These are phyloP conservation scores for Rhea pennata DNA, from an alignment of 2,113 vertebrate species.

Conservation along the genomic window DNA sequence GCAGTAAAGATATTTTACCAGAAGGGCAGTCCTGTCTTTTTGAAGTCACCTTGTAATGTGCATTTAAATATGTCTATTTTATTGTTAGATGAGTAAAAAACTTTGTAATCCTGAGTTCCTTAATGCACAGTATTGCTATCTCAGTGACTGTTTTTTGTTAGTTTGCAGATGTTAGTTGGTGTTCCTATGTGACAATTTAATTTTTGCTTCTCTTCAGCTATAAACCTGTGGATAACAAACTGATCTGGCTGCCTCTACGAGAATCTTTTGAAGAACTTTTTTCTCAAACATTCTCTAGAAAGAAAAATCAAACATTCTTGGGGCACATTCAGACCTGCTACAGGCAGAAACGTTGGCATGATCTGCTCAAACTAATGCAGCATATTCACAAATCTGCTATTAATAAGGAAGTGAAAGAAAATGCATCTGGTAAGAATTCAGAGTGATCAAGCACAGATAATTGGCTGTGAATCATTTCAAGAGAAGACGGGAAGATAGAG, in stretches of 20 bases:
- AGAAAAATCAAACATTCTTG: conserved; percentile 94
- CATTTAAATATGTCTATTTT: background rate
- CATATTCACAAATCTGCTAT: conserved; percentile 92
- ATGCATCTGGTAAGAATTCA: conserved; percentile 80
- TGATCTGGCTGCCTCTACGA: conserved; percentile 91
- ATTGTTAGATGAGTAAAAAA: background rate
- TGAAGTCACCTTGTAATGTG: fast-evolving
- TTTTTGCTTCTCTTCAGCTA: conserved; percentile 79
- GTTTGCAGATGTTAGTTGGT: background rate
- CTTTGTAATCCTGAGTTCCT: background rate
- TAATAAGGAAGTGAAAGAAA: conserved; percentile 83
- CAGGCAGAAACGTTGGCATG: conserved; percentile 92
- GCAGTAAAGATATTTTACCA: background rate
- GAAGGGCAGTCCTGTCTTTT: background rate
- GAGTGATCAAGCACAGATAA: background rate
- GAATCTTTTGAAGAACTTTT: conserved; percentile 97
- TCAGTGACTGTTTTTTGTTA: background rate
- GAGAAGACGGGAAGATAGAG: background rate
- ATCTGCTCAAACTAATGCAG: conserved; percentile 95
- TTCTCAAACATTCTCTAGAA: conserved; percentile 93
- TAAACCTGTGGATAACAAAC: conserved; percentile 93
- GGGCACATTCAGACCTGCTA: conserved; percentile 98
- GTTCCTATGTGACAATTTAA: background rate
- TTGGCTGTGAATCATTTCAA: background rate
- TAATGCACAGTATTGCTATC: background rate